Base-by-base conservation (phyloP, 2,888 invertebrate genomes). In the Fabriciana adippe region DNA sequence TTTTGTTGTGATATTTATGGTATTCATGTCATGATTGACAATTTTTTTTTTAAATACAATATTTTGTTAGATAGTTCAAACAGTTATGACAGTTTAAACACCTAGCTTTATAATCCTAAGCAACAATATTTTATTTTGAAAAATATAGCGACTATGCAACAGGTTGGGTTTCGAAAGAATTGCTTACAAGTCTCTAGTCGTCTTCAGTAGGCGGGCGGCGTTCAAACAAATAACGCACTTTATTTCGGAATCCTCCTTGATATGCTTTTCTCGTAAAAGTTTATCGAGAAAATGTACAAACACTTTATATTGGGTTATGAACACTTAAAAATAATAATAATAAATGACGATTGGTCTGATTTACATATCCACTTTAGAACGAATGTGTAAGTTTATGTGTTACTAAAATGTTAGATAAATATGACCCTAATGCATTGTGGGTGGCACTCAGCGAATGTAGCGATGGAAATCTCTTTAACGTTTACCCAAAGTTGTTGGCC, bases 401-500 rank as follows among this genome's bases (percentile, higher is more conserved):
- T 50, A 18, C 14, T 16, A 82, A 69, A 68, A 92, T 92, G 92
- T 73, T 84, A 53, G 76, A 73, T 1, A 86, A 82, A 75, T 87
- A 89, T 75, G 88, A 92, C 73, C 79, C 92, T 6, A 92, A 86
- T 74, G 78, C 84, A 16, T 72, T 92, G 56, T 94, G 94, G 94
- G 92, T 94, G 70, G 93, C 93, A 54, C 89, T 94, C 72, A 94
- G 89, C 79, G 90, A 94, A 67, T 85, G 90, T 68, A 92, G 91
- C 53, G 94, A 94, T 60, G 92, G 93, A 4, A 94, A 95, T 78
- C 89, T 95, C 55, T 96, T 96, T 80, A 93, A 93, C 16, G 93
- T 95, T 6, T 95, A 96, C 78, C 95, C 96, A 0, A 93, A 93
- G 76, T 86, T 96, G 2, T 90, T 96, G 82, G 93, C 94, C 0